These are phyloP conservation scores for Epinotia nisella DNA, from an alignment of 2,888 invertebrate species.

Conservation along the genomic window DNA sequence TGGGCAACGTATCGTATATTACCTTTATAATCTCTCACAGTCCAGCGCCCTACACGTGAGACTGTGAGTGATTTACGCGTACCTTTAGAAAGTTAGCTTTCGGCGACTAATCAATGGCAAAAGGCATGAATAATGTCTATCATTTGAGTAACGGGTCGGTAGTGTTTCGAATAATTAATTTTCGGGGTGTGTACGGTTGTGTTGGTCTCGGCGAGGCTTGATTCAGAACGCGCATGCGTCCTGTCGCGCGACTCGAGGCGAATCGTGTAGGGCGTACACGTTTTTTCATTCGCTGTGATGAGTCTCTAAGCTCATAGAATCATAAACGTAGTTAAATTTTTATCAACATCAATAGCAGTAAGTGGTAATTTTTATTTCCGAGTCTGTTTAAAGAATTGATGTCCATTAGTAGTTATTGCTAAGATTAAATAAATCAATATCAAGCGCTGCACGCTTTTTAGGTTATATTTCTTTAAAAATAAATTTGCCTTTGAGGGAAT, in stretches of 20 bases:
- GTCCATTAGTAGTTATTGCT: not conserved
- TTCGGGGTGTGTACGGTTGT: conserved; percentile 72
- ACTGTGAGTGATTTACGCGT: conserved; percentile 47
- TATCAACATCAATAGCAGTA: not conserved
- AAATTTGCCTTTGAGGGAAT: not conserved
- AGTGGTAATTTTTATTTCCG: not conserved
- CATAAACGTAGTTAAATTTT: not conserved
- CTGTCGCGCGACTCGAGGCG: conserved; percentile 58
- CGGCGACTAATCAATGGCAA: conserved; percentile 61
- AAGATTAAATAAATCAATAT: conserved; percentile 10
- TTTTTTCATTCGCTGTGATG: conserved; percentile 37
- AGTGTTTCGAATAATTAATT: conserved; percentile 78
- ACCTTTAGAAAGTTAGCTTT: conserved; percentile 50
- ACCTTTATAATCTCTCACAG: conserved; percentile 33
- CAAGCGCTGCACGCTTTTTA: conserved; percentile 2
- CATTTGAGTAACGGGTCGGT: conserved; percentile 61
- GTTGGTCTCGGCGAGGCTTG: conserved; percentile 63
- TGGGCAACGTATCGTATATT: conserved; percentile 8
- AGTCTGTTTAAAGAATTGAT: not conserved
- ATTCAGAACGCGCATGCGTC: conserved; percentile 71
- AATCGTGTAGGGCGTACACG: conserved; percentile 64
- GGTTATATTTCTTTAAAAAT: not conserved
- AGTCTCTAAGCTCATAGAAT: conserved; percentile 20
- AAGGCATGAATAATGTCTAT: conserved; percentile 63
- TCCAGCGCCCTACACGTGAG: conserved; percentile 32